Evolutionary conservation across 2,888 invertebrate species (phyloP), one percentile per base, ranked within the genome.

Genomic region (Dicyrtoma fusca): DNA sequence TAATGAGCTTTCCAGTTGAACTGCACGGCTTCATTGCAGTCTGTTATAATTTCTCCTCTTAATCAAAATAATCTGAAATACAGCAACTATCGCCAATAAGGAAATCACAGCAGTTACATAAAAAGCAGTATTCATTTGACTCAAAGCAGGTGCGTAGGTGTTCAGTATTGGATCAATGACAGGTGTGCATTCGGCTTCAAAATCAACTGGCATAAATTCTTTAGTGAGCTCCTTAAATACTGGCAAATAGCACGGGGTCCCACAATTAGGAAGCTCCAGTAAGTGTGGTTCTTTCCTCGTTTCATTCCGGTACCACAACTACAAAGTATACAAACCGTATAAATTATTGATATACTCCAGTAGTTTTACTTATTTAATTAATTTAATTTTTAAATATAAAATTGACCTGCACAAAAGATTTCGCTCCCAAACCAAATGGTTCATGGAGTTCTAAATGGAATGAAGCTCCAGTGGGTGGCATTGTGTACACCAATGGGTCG

Each of bases 261-360:
- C n/a, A 59, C 59, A 59, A 17, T 59, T 13, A 6, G 59, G 59
- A 59, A 34, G 11, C 26, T 34, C 59, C n/a, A 59, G 59, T 0
- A 59, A 59, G 8, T 26, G n/a, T 14, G 59, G 59, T 3, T 26
- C 2, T 11, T 26, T 14, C 5, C 6, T 13, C 8, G 59, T 59
- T 2, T 59, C 59, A 59, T 59, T 59, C n/a, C 34, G 34, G n/a
- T 34, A 59, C 59, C 59, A 59, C 25, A 59, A 13, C 59, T 59
- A 26, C 6, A 59, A 5, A 42, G 34, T 34, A 34, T 34, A 34
- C 34, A 34, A 34, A 34, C 3, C 3, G 8, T 34, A 34, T 5
- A 34, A 3, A 34, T 34, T n/a, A n/a, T n/a, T n/a, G n/a, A n/a
- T n/a, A n/a, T n/a, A n/a, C n/a, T 34, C 8, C 34, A 34, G n/a